Base-by-base conservation (phyloP, 2,797 vertebrate genomes). In the Limosa lapponica region DNA sequence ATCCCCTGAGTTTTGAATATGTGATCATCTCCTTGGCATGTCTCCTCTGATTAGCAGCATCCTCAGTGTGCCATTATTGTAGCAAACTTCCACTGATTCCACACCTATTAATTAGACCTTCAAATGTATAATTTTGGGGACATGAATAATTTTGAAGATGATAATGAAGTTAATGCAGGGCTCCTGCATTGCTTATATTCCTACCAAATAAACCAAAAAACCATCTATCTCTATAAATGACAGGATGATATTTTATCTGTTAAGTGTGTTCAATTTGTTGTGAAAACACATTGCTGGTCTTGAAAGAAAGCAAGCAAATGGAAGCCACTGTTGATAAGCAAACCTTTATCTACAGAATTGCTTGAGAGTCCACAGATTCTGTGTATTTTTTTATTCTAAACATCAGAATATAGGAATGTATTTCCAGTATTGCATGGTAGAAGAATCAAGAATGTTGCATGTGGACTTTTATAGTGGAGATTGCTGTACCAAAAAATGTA, bases 121-220 rank as follows among this genome's bases (percentile, higher is more conserved):
- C 46, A 87, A 67, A 61, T 93, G 51, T 65, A 77, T 92, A 51
- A 93, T 91, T 93, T 10, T 73, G 81, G 46, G 84, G 49, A 43
- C 41, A n/a, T 39, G 52, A 96, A 89, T 93, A 87, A 81, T 87
- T 85, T 84, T 73, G 28, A 89, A 72, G 64, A 69, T 59, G 22
- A 54, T 66, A 48, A 82, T 34, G 58, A 75, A 62, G 55, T 75
- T 72, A 82, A 15, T 72, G 59, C 57, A 19, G 25, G 69, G 44
- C 34, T 89, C 32, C 80, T 72, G 81, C 57, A 48, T 90, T 89
- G 78, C 74, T 82, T 81, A 69, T 91, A 83, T 82, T 79, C 61
- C 82, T 89, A 59, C 59, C 41, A 80, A 55, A 80, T 48, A 43
- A 24, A 62, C 19, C 23, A 49, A 77, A 89, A 77, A 9, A 0